Base-by-base conservation (phyloP, 2,888 invertebrate genomes). In the Cephus runcator region DNA sequence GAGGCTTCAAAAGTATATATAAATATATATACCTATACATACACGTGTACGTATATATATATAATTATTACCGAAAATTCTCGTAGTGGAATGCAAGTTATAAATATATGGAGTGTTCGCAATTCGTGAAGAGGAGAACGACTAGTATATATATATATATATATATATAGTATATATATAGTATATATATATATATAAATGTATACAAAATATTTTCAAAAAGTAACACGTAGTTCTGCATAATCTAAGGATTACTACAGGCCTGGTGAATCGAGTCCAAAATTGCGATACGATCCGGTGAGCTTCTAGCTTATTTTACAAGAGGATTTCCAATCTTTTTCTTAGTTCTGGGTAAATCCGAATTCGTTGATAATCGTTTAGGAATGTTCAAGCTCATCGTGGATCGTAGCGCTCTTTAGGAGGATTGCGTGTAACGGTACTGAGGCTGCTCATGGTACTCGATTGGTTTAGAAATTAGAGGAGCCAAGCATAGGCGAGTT, bases 1-100 rank as follows among this genome's bases (percentile, higher is more conserved):
- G 87, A 87, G 86, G 87, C 85, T 89, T 88, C 86, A 84, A 86
- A 88, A 87, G 84, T 88, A 86, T 85, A 83, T 83, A 73, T 73
- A 73, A 33, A 73, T 34, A 34, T 23, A 34, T 73, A 15, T 35
- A 34, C 12, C 15, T 33, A 30, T 84, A 83, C 83, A 77, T 79
- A 80, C 84, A 82, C 84, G 82, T 78, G 81, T 77, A 83, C 83
- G 77, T 79, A 75, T 85, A 82, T 85, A 82, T 78, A 82, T 77
- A 83, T 80, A 79, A 82, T 82, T 81, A 85, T 83, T 85, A 81
- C 79, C 34, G 80, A 84, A 69, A 77, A 79, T 69, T 85, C 82
- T 82, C 77, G 82, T 86, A 85, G 84, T 81, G 83, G 83, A 85
- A 87, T 86, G 87, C 81, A 82, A 85, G 81, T 80, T 77, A 84